These are phyloP conservation scores for Alcedo quadribrachys DNA, from an alignment of 2,797 vertebrate species.

Conservation along the genomic window DNA sequence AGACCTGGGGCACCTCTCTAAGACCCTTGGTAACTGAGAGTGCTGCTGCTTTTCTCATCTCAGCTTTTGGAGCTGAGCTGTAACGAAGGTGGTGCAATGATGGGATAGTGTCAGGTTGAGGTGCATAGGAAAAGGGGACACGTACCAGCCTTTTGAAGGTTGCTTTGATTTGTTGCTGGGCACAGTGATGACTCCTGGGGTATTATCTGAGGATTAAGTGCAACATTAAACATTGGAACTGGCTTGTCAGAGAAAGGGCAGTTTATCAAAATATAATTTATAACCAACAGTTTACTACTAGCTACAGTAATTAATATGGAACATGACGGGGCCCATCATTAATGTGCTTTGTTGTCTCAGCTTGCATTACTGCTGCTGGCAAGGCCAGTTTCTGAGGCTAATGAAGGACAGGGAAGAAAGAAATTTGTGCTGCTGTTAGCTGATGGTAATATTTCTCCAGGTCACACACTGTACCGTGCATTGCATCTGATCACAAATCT, in stretches of 20 bases:
- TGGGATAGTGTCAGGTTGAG: neutral
- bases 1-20: neutral
- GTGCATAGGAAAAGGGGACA: neutral
- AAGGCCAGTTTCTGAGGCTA: conserved; percentile 52
- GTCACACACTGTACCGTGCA: neutral
- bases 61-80: neutral
- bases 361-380: conserved; percentile 51
- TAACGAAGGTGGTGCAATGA: neutral
- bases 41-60: neutral
- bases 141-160: conserved; percentile 19
- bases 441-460: conserved; percentile 39
- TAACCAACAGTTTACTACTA: conserved; percentile 39
- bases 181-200: neutral
- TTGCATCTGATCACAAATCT: conserved; percentile 48
- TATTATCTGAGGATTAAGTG: conserved; percentile 62
- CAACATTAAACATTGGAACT: conserved; percentile 43
- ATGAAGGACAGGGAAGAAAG: conserved; percentile 48
- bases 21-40: neutral
- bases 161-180: conserved; percentile 43
- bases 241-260: conserved; percentile 49
- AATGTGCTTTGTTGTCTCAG: conserved; percentile 51
- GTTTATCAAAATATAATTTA: conserved; percentile 63
- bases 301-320: conserved; percentile 53
- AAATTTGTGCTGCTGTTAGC: conserved; percentile 38
- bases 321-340: conserved; percentile 40